These are phyloP conservation scores for Agrotis clavis DNA, from an alignment of 2,888 invertebrate species.

Conservation along the genomic window DNA sequence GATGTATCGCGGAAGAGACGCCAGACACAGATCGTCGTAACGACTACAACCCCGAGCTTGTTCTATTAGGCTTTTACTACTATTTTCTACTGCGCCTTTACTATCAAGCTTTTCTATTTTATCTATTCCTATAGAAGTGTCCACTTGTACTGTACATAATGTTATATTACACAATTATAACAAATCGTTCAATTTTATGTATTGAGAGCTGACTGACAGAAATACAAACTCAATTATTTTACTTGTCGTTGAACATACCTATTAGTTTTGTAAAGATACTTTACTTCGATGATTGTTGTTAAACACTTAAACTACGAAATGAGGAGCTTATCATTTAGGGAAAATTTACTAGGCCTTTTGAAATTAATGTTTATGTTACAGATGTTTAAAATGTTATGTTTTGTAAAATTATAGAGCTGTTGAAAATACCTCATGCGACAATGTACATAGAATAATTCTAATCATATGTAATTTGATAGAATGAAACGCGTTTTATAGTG, in stretches of 20 bases:
- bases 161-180: slow-evolving; percentile 56
- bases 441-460: slow-evolving; percentile 79
- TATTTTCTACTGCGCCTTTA: slow-evolving; percentile 86
- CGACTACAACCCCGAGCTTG: slow-evolving; percentile 84
- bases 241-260: slow-evolving; percentile 47
- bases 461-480: slow-evolving; percentile 77
- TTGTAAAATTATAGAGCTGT: slow-evolving; percentile 81
- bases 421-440: slow-evolving; percentile 83
- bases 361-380: slow-evolving; percentile 74
- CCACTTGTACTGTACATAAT: slow-evolving; percentile 64
- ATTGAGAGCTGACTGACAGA: slow-evolving; percentile 61
- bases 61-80: slow-evolving; percentile 86
- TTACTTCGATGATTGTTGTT: slow-evolving; percentile 61
- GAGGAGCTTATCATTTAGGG: slow-evolving; percentile 89
- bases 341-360: slow-evolving; percentile 81
- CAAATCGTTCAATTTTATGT: slow-evolving; percentile 52
- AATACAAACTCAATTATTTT: slow-evolving; percentile 54
- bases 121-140: slow-evolving; percentile 65
- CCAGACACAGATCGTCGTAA: slow-evolving; percentile 32
- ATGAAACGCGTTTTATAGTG: slow-evolving; percentile 82
- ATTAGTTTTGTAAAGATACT: slow-evolving; percentile 54
- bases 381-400: slow-evolving; percentile 76
- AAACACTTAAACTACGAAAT: slow-evolving; percentile 67
- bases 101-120: slow-evolving; percentile 82
- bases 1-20: slow-evolving; percentile 38